Percentiles rank a stretch among this genome's conserved stretches.
Evolutionary conservation across 2,113 vertebrate genomes (phyloP).

Genomic region (Monopterus albus): DNA sequence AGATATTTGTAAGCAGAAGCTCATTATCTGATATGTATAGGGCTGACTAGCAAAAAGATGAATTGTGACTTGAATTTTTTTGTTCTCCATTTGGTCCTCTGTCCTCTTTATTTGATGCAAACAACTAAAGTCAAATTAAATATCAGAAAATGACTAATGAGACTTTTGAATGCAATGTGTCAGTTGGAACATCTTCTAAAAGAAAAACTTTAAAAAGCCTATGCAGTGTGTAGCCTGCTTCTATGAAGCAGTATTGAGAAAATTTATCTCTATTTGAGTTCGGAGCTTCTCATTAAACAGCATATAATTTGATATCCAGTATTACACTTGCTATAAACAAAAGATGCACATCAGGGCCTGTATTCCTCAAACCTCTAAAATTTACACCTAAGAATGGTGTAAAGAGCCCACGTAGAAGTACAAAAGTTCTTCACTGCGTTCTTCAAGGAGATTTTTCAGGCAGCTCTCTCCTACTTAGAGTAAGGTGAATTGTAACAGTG

Average conservation of each 20-base stretch:
- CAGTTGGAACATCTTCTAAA: neutral
- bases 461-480: neutral
- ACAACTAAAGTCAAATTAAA: neutral
- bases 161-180: neutral
- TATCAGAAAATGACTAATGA: neutral
- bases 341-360: neutral
- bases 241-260: neutral
- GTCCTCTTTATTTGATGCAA: neutral
- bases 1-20: constrained; percentile 54
- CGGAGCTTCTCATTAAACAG: neutral
- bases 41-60: neutral
- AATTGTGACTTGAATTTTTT: neutral
- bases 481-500: neutral
- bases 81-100: neutral
- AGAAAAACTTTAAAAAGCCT: neutral
- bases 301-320: neutral
- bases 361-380: neutral
- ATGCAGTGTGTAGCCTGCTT: neutral
- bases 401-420: neutral
- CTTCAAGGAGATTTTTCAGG: too few relatives aligned
- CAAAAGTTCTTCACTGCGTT: too few relatives aligned
- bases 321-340: neutral
- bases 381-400: neutral
- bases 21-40: constrained; percentile 11
- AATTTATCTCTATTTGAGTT: neutral